Percentiles rank a stretch among this genome's conserved stretches.
These are phyloP conservation scores for Tineola bisselliella DNA, from an alignment of 2,888 invertebrate species.

Conservation along the genomic window DNA sequence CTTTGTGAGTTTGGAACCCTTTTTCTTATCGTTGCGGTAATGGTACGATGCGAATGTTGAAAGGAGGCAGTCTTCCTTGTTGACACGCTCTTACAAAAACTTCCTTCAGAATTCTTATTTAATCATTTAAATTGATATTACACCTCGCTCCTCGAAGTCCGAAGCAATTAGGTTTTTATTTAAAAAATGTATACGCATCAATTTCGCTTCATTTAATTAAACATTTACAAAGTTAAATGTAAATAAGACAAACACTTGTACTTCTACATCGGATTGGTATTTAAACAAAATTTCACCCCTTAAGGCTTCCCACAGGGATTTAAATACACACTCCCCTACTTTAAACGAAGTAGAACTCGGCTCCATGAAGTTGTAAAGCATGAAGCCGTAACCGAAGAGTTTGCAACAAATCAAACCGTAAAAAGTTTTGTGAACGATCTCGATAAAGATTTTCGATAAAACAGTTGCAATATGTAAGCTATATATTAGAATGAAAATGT, in stretches of 20 bases:
- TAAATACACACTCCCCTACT: conserved; percentile 16
- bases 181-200: background rate
- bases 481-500: too few species aligned
- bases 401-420: conserved; percentile 59
- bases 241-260: background rate
- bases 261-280: background rate
- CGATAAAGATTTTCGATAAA: conserved; percentile 35
- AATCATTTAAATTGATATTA: background rate
- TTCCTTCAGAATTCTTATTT: background rate
- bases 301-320: conserved; percentile 42
- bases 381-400: conserved; percentile 42
- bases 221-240: conserved; percentile 1
- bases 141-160: background rate
- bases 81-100: background rate
- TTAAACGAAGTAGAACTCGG: conserved; percentile 43
- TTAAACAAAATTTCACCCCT: conserved; percentile 16
- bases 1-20: conserved; percentile 22
- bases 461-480: background rate
- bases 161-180: background rate
- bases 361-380: conserved; percentile 35
- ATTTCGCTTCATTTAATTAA: background rate
- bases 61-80: background rate
- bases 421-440: conserved; percentile 51
- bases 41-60: background rate
- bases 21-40: conserved; percentile 3